Percentiles rank a stretch among this genome's conserved stretches.
These are phyloP conservation scores for Podarcis cretensis DNA, from an alignment of 2,113 vertebrate species.

Conservation along the genomic window DNA sequence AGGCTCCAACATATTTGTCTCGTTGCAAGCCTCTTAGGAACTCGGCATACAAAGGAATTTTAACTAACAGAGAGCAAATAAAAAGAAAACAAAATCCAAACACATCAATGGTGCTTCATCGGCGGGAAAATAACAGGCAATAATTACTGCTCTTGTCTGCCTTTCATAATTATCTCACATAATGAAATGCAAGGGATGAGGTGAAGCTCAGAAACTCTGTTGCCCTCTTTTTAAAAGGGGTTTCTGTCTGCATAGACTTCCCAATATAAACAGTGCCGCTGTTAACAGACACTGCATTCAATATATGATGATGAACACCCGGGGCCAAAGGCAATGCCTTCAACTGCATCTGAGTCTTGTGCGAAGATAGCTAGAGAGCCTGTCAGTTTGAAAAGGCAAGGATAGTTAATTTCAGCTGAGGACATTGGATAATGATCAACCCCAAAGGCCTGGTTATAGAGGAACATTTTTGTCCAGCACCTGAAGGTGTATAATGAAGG, in stretches of 20 bases:
- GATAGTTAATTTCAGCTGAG: background rate
- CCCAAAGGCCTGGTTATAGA: too few relatives aligned
- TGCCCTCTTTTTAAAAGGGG: background rate
- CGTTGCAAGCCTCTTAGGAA: conserved; percentile 71
- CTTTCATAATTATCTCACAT: conserved; percentile 66
- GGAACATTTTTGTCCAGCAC: too few relatives aligned
- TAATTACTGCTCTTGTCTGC: conserved; percentile 55
- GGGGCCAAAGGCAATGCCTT: background rate
- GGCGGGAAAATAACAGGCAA: conserved; percentile 47
- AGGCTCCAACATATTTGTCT: conserved; percentile 48
- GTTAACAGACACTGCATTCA: background rate
- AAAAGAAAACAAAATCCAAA: conserved; percentile 52
- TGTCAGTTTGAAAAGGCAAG: background rate
- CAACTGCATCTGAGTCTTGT: background rate
- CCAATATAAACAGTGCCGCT: background rate
- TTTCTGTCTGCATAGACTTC: background rate
- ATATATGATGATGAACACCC: background rate
- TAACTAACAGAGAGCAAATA: conserved; percentile 76
- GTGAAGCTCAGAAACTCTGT: conserved; percentile 15
- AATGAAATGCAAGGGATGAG: conserved; percentile 52
- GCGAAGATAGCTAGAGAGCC: background rate
- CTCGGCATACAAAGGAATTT: conserved; percentile 71
- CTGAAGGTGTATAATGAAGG: too few relatives aligned
- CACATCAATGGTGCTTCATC: conserved; percentile 57
- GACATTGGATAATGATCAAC: background rate